Evolutionary conservation across 2,888 invertebrate genomes (phyloP).

Genomic region (Dascillus cervinus): DNA sequence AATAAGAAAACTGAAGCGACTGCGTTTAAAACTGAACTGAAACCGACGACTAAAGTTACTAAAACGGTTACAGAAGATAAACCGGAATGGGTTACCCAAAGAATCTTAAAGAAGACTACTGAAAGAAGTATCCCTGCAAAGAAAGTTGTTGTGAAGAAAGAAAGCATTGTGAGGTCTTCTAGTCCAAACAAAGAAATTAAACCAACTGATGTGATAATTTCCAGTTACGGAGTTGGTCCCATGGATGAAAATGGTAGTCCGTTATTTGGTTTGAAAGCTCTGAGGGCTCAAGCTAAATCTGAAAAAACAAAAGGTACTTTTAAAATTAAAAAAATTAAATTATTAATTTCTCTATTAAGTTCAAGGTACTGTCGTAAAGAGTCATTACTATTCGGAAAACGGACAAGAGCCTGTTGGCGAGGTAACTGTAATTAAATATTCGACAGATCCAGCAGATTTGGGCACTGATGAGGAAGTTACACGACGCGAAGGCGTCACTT

Average conservation of each 20-base stretch:
- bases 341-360: constrained; percentile 42
- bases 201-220: constrained; percentile 62
- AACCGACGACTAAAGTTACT: constrained; percentile 33
- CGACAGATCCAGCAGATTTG: constrained; percentile 54
- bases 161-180: constrained; percentile 11
- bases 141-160: too few species aligned
- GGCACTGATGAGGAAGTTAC: constrained; percentile 22
- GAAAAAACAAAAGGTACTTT: constrained; percentile 57
- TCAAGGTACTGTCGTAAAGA: constrained; percentile 62
- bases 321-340: constrained; percentile 1
- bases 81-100: constrained; percentile 56
- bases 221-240: constrained; percentile 77
- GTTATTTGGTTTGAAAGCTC: constrained; percentile 69
- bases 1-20: constrained; percentile 9
- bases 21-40: constrained; percentile 26
- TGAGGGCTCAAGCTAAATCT: constrained; percentile 53
- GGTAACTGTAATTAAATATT: constrained; percentile 63
- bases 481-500: constrained; percentile 27
- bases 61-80: constrained; percentile 46
- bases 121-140: constrained; percentile 21
- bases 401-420: constrained; percentile 61
- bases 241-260: constrained; percentile 73
- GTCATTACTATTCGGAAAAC: constrained; percentile 62
- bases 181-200: constrained; percentile 30
- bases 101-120: constrained; percentile 51